Base-by-base conservation (phyloP, 1,140 invertebrate genomes). In the Rhopalosiphum maidis region DNA sequence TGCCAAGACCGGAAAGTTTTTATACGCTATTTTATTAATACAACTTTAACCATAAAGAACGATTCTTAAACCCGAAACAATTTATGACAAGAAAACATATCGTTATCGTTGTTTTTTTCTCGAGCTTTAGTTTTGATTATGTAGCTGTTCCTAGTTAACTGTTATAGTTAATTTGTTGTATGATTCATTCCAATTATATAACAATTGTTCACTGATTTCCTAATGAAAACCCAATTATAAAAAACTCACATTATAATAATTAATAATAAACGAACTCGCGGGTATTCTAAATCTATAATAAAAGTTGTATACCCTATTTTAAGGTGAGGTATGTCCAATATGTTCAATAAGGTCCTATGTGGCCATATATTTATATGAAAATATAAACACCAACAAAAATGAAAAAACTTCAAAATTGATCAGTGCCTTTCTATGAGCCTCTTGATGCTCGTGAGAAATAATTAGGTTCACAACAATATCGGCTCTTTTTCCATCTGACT, bases 1-100 rank as follows among this genome's bases (percentile, higher is more conserved):
- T 87, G 5, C n/a, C 43, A 87, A 35, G 43, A n/a, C 86, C 1
- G 8, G 46, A 87, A 87, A 87, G 86, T 87, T 87, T 87, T 46
- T 87, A 48, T 48, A 87, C 30, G 46, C 86, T 87, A 87, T 87
- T 87, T 87, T 87, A 87, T 87, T n/a, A 87, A 87, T 48, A 87
- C 21, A 87, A 87, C 86, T 87, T 87, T 48, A 48, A 22, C 86
- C 46, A 87, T 87, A 87, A 48, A 87, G 46, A 87, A 87, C 46
- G 43, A 48, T 9, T 46, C 30, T 87, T n/a, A 87, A 87, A 51
- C 23, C 30, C 86, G n/a, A 87, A 87, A 48, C 18, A 87, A 87
- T 87, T 87, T 87, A 48, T 46, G n/a, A 22, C 86, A 51, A 51
- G 43, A 87, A 87, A 87, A 87, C 46, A 87, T 48, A 87, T 87